These are phyloP conservation scores for Cossypha dichroa DNA, from an alignment of 2,797 vertebrate species.

Conservation along the genomic window DNA sequence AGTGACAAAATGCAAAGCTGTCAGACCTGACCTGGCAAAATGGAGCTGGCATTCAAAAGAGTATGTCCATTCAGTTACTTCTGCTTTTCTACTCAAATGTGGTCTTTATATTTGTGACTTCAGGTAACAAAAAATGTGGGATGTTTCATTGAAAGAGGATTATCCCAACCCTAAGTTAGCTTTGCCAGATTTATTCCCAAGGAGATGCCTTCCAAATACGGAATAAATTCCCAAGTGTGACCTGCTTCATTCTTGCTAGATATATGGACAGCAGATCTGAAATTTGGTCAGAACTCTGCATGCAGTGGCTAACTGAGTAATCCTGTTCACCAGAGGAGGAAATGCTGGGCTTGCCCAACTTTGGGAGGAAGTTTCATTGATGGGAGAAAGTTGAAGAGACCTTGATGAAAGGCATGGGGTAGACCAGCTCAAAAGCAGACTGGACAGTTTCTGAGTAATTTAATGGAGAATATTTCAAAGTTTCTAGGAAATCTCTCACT, in stretches of 20 bases:
- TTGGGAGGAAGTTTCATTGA: neutral
- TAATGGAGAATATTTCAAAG: neutral
- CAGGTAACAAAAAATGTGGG: neutral
- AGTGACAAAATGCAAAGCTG: constrained; percentile 6
- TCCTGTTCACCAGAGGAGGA: neutral
- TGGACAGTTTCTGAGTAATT: neutral
- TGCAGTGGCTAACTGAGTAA: neutral
- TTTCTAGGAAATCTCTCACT: neutral
- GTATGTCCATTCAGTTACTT: neutral
- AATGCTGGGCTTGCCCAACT: neutral
- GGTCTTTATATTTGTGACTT: constrained; percentile 13
- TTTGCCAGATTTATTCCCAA: neutral
- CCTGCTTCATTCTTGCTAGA: neutral
- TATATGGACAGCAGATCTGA: neutral
- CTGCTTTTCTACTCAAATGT: neutral
- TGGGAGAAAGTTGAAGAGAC: neutral
- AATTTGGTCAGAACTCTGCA: neutral
- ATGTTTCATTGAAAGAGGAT: neutral
- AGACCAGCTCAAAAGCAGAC: neutral
- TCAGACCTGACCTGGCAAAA: neutral
- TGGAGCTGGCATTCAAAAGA: neutral
- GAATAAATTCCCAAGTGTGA: neutral
- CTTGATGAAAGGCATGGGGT: neutral
- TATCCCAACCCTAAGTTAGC: neutral
- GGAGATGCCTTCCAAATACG: neutral